A percentile compares a stretch with the other conserved stretches of the same genome.
Evolutionary conservation across 1,140 invertebrate species (phyloP).

Genomic region (Caenorhabditis latens): DNA sequence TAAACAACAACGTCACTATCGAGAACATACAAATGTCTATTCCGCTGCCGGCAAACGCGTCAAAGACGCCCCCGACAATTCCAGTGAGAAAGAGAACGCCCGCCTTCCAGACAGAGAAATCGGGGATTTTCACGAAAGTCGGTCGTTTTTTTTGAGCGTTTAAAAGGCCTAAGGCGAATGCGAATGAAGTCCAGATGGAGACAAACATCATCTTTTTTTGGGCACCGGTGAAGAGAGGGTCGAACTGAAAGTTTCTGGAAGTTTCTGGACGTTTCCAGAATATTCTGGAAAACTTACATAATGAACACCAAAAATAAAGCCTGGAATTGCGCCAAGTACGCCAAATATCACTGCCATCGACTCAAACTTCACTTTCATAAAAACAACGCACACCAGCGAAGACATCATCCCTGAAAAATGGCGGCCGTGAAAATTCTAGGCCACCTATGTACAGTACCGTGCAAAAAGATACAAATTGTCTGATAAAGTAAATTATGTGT

Average conservation of each 20-base stretch:
- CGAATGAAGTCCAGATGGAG: slow-evolving; percentile 68
- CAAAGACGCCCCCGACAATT: slow-evolving; percentile 69
- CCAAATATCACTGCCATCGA: slow-evolving; percentile 70
- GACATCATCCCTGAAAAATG: slow-evolving; percentile 69
- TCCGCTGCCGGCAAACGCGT: slow-evolving; percentile 70
- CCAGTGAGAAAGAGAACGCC: slow-evolving; percentile 69
- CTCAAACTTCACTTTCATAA: slow-evolving; percentile 72
- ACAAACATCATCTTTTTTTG: slow-evolving; percentile 75
- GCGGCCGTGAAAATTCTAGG: neutral
- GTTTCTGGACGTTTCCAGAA: neutral
- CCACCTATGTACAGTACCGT: too few species aligned
- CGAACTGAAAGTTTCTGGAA: slow-evolving; percentile 48
- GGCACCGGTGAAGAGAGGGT: slow-evolving; percentile 59
- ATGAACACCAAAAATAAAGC: slow-evolving; percentile 63
- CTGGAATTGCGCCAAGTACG: slow-evolving; percentile 69
- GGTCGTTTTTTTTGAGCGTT: slow-evolving; percentile 67
- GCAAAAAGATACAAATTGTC: too few species aligned
- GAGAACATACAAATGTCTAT: slow-evolving; percentile 75
- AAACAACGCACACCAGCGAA: slow-evolving; percentile 71
- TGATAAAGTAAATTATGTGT: too few species aligned
- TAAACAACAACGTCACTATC: slow-evolving; percentile 73
- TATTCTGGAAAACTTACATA: slow-evolving; percentile 9
- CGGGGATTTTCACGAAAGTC: slow-evolving; percentile 67
- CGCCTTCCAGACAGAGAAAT: slow-evolving; percentile 69
- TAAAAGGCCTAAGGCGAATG: slow-evolving; percentile 70